Conservation (phyloP, 2,888 invertebrate genomes). For the Nyleta sp. region DNA sequence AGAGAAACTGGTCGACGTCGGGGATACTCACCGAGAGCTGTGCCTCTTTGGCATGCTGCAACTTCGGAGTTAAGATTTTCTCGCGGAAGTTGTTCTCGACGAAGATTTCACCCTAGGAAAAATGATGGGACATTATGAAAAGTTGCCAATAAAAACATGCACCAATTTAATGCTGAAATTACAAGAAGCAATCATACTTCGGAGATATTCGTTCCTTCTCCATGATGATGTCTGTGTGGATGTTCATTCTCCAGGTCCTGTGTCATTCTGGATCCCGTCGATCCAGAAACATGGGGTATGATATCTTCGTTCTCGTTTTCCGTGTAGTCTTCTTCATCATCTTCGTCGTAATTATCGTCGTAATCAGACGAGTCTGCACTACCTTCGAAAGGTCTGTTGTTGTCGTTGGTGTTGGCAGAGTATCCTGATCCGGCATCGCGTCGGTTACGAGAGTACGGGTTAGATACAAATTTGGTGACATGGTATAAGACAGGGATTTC, state of each 20-base stretch:
- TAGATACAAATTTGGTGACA: slow-evolving; percentile 83
- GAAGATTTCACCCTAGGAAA: slow-evolving; percentile 27
- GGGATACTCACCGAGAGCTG: slow-evolving; percentile 35
- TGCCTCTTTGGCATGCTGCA: slow-evolving; percentile 1
- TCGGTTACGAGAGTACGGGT: slow-evolving; percentile 74
- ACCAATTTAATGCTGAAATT: too few relatives aligned
- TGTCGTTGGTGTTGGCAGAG: slow-evolving; percentile 74
- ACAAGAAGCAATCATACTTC: too few relatives aligned
- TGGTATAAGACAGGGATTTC: slow-evolving; percentile 89
- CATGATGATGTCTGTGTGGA: slow-evolving; percentile 82
- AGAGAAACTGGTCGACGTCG: slow-evolving; percentile 20
- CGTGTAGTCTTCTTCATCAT: slow-evolving; percentile 79
- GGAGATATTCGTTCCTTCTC: slow-evolving; percentile 74
- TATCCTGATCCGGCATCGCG: slow-evolving; percentile 80
- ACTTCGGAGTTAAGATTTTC: slow-evolving; percentile 49
- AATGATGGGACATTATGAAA: too few relatives aligned
- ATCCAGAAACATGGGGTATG: slow-evolving; percentile 32
- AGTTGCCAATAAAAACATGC: too few relatives aligned
- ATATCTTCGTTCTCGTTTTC: slow-evolving; percentile 74
- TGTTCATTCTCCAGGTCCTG: slow-evolving; percentile 72
- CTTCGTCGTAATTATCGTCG: slow-evolving; percentile 75
- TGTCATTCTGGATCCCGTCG: slow-evolving; percentile 62
- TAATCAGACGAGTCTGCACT: slow-evolving; percentile 77
- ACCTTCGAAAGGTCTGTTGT: slow-evolving; percentile 70
- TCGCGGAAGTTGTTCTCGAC: slow-evolving; percentile 8